These are phyloP conservation scores for Aethes cnicana DNA, from an alignment of 2,888 invertebrate species.

Conservation along the genomic window DNA sequence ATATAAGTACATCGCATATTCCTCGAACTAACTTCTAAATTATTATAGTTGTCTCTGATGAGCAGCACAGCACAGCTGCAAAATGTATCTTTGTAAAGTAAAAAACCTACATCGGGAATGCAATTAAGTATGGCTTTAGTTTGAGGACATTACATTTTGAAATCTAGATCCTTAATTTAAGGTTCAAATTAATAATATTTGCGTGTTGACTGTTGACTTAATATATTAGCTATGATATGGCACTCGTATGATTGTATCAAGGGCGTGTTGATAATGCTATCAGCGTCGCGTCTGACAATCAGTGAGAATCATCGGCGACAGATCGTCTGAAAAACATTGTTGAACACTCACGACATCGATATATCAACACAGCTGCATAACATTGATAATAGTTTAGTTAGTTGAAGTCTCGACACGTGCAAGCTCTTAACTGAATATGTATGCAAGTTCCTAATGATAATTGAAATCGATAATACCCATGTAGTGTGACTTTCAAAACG, in stretches of 20 bases:
- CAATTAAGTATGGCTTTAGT: background rate
- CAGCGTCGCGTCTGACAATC: slow-evolving; percentile 18
- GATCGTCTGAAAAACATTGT: slow-evolving; percentile 20
- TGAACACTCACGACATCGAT: no score
- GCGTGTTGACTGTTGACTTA: background rate
- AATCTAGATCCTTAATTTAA: background rate
- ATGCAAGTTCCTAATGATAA: no score
- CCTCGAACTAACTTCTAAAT: background rate
- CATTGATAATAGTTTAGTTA: no score
- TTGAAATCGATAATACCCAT: no score
- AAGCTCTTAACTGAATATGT: no score
- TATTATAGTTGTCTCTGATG: background rate
- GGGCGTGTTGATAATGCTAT: slow-evolving; percentile 16
- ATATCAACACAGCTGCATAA: no score
- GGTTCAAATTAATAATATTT: background rate
- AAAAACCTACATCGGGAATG: background rate
- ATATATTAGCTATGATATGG: slow-evolving; percentile 8
- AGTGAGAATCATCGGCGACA: slow-evolving; percentile 15
- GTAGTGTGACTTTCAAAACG: no score
- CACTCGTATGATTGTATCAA: slow-evolving; percentile 23
- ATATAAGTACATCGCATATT: background rate
- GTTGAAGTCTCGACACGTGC: no score
- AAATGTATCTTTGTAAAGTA: background rate
- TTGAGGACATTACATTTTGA: background rate
- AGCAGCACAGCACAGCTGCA: background rate